phyloP scores from a whole-genome alignment of 1,140 invertebrate species.

The Steinernema khuongi region DNA sequence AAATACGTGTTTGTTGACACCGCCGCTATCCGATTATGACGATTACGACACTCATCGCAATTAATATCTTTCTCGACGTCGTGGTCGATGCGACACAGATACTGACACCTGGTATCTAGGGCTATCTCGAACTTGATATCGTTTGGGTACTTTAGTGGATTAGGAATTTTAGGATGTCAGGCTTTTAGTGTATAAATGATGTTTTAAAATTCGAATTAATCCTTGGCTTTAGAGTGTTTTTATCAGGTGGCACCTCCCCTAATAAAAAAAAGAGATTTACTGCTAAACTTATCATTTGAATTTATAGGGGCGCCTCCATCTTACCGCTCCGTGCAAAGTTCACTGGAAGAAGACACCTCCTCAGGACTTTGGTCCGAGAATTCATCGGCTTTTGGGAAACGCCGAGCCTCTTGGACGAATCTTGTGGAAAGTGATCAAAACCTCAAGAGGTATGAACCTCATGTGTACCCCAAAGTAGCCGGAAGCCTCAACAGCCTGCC shows the following conservation, averaged over 20 bases:
- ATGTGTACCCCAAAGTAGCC: neutral
- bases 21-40: neutral
- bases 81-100: too few species aligned
- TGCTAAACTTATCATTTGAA: too few species aligned
- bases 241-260: too few species aligned
- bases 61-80: neutral
- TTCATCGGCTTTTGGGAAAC: neutral
- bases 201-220: too few species aligned
- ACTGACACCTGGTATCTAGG: too few species aligned
- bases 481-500: neutral
- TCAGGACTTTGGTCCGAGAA: neutral
- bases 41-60: neutral
- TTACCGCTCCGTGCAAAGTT: neutral
- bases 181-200: too few species aligned
- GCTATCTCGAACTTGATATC: too few species aligned
- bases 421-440: conserved; percentile 3
- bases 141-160: too few species aligned
- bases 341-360: neutral
- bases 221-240: too few species aligned
- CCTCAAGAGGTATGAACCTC: neutral
- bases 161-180: too few species aligned
- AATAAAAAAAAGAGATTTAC: too few species aligned
- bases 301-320: neutral
- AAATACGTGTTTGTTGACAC: neutral
- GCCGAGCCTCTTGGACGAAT: neutral